Evolutionary conservation across 1,140 invertebrate genomes (phyloP).

Genomic region (Gonioctena quinquepunctata): DNA sequence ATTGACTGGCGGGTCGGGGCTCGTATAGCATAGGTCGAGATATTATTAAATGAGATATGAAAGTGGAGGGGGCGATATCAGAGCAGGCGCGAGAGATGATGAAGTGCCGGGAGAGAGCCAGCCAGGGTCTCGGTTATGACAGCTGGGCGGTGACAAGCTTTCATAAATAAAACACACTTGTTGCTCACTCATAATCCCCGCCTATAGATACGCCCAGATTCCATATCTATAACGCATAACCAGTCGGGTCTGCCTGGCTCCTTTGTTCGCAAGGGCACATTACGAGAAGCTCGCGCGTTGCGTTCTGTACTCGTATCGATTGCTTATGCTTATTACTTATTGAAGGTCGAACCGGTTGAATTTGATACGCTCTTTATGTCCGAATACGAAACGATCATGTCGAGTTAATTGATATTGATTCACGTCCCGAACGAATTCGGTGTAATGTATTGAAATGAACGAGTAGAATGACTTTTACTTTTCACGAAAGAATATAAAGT

Average conservation of each 20-base stretch:
- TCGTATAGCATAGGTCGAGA: constrained; percentile 42
- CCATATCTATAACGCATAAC: constrained; percentile 51
- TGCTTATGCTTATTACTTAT: constrained; percentile 32
- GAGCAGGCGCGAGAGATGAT: constrained; percentile 52
- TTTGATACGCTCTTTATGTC: not conserved
- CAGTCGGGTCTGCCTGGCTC: not conserved
- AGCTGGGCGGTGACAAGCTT: constrained; percentile 50
- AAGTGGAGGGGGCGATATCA: constrained; percentile 46
- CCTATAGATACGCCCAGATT: constrained; percentile 51
- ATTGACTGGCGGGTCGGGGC: constrained; percentile 23
- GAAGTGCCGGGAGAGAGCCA: constrained; percentile 45
- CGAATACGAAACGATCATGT: not conserved
- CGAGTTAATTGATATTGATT: constrained; percentile 7
- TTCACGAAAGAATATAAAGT: too few species aligned
- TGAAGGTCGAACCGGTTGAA: constrained; percentile 15
- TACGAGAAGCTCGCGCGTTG: not conserved
- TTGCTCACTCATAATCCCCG: constrained; percentile 53
- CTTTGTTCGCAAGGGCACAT: not conserved
- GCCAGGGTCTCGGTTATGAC: constrained; percentile 54
- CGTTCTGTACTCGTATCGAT: constrained; percentile 22
- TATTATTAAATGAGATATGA: constrained; percentile 57
- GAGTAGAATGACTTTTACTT: too few species aligned
- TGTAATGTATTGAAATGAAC: not conserved
- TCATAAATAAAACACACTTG: constrained; percentile 57
- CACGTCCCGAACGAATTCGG: not conserved